Base-by-base conservation (phyloP, 92 coral and sea anemone genomes). In the Montipora capitata region DNA sequence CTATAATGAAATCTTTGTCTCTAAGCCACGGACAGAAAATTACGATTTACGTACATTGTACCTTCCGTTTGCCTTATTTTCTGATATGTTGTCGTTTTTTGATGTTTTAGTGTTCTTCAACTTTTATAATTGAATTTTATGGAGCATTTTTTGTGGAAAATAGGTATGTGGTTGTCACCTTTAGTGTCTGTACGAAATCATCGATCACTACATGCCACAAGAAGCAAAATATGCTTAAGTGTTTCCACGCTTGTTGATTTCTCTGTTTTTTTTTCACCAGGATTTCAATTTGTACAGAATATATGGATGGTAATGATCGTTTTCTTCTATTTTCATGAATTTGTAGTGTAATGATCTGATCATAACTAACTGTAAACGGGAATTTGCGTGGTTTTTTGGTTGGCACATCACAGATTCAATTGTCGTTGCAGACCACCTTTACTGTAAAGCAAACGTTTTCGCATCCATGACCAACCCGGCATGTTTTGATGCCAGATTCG, bases 101-200 rank as follows among this genome's bases (percentile, higher is more conserved):
- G 6, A 4, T 58, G 57, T 89, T 88, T 42, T 79, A 97, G 99
- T 97, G 99, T 69, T 93, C 98, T 7, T 97, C 98, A 7, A 90
- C 95, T 1, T 97, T 82, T 79, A 97, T 97, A 17, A 97, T 97
- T 87, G 99, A 96, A 71, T 97, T 97, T 81, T 97, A 95, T 83
- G 99, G 99, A 56, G 99, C 99, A 68, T 97, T 97, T 75, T 97
- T 97, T 89, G 94, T 97, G 71, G 99, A 97, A 85, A 97, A 92
- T 80, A 94, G 96, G 99, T 96, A 77, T 68, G 94, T 61, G 59
- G 6, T 4, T 5, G 5, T 16, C 20, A 45, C 4, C 77, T 56
- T 17, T 14, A 38, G 80, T 20, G 7, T 40, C 9, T 3, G 68
- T 1, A 15, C 12, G 35, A 9, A 52, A 9, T 39, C 6, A 52